Evolutionary conservation across 2,113 vertebrate genomes (phyloP), one percentile per base, ranked within the genome.

Genomic region (Muntiacus muntjak): DNA sequence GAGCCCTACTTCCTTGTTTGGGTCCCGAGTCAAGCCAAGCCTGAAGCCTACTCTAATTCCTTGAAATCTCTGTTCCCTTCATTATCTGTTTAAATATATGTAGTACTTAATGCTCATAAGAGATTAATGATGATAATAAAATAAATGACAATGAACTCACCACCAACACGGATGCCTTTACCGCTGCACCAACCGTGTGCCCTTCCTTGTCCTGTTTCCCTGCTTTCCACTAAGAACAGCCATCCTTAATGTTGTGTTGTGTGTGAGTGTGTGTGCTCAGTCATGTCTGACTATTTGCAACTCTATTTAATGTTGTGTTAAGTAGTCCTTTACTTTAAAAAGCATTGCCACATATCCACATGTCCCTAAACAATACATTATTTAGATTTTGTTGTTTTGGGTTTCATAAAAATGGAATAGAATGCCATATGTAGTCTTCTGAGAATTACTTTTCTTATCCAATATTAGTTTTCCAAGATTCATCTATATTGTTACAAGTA

Each of bases 401-500:
- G 50, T 52, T 81, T 96, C 62, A 95, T 81, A 93, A 92, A 94
- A 96, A 88, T 96, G 58, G 79, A 82, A 54, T 82, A 25, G 33
- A 93, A 96, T 23, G 71, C 11, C 71, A 52, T 84, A 93, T 45
- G 33, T 15, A n/a, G 89, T 91, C 81, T 88, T 93, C 84, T 85
- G 86, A 96, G 89, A 93, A 76, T 54, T 95, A 25, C 47, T 85
- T 93, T 96, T 93, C 92, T 90, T 78, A 91, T 7, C 60, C 64
- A 88, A 82, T 33, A 85, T 90, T 91, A 91, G 86, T 84, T 96
- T 81, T 81, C 45, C 33, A 94, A 88, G 54, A 96, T 85, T 88
- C 64, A 45, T 57, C 82, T 93, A 33, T 52, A 55, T 81, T 91
- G 91, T 84, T 93, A 40, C 45, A 95, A 50, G 57, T 52, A 97